A percentile compares a stretch with the other conserved stretches of the same genome.
phyloP scores from a whole-genome alignment of 2,797 vertebrate species.

The Coregonus sp. region DNA sequence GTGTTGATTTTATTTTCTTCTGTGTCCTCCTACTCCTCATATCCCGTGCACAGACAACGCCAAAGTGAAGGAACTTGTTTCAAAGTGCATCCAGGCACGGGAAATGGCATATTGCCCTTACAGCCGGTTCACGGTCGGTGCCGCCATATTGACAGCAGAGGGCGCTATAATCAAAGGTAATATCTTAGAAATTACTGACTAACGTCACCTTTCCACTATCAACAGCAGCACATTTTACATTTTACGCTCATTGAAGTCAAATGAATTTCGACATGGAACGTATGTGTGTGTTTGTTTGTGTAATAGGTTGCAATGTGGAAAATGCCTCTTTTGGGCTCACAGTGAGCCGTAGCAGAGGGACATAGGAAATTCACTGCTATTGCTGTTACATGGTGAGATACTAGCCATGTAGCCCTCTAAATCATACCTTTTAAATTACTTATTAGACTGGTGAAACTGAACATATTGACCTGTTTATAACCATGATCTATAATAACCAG shows the following conservation, averaged over 20 bases:
- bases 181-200: not conserved
- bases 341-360: conserved; percentile 84
- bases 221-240: not conserved
- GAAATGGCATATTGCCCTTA: conserved; percentile 77
- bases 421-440: not conserved
- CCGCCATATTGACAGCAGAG: conserved; percentile 73
- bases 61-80: conserved; percentile 68
- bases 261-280: not conserved
- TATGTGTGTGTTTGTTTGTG: conserved; percentile 17
- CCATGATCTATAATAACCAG: not conserved
- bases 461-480: not conserved
- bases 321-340: conserved; percentile 85
- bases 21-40: not conserved
- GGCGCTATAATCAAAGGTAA: conserved; percentile 78
- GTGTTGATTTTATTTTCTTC: not conserved
- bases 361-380: conserved; percentile 85
- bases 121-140: conserved; percentile 75
- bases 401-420: not conserved
- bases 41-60: conserved; percentile 36
- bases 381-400: conserved; percentile 83
- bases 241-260: not conserved
- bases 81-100: conserved; percentile 71
- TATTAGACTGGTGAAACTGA: not conserved
- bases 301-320: conserved; percentile 90
- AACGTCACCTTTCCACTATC: not conserved